These are phyloP conservation scores for Polymixis flavicincta DNA, from an alignment of 2,888 invertebrate genomes.

Conservation along the genomic window DNA sequence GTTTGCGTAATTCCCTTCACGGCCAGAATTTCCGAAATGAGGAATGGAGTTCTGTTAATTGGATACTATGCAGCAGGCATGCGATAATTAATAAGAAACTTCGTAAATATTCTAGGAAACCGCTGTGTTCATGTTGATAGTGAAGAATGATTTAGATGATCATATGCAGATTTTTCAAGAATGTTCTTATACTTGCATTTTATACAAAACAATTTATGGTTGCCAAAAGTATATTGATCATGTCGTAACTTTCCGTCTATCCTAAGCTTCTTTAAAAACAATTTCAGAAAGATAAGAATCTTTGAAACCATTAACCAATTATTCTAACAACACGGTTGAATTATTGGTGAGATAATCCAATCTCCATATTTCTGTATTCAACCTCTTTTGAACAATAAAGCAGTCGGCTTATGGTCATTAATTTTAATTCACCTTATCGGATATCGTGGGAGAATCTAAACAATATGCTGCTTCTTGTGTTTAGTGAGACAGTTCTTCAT, in stretches of 20 bases:
- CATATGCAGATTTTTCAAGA: conserved; percentile 12
- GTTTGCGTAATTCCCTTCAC: conserved; percentile 56
- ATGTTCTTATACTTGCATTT: not conserved
- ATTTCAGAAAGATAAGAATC: conserved; percentile 33
- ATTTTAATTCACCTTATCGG: conserved; percentile 66
- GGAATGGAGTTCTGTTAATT: conserved; percentile 17
- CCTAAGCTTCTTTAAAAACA: conserved; percentile 23
- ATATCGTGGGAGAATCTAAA: conserved; percentile 68
- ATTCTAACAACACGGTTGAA: conserved; percentile 43
- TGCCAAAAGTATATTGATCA: conserved; percentile 15
- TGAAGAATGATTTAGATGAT: conserved; percentile 23
- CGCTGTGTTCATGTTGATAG: conserved; percentile 3
- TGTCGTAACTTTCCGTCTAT: conserved; percentile 1
- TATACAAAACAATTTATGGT: conserved; percentile 15
- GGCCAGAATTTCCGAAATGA: conserved; percentile 34
- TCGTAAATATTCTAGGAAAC: conserved; percentile 15
- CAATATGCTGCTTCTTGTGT: conserved; percentile 53
- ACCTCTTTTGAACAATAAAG: conserved; percentile 54
- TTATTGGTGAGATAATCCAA: conserved; percentile 57
- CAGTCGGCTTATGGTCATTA: conserved; percentile 55
- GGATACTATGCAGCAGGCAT: conserved; percentile 25
- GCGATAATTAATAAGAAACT: conserved; percentile 25
- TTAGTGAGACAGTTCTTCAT: conserved; percentile 40
- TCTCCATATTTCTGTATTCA: conserved; percentile 55
- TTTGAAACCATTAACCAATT: conserved; percentile 49